Base-by-base conservation (phyloP, 2,888 invertebrate genomes). In the Muscina levida region DNA sequence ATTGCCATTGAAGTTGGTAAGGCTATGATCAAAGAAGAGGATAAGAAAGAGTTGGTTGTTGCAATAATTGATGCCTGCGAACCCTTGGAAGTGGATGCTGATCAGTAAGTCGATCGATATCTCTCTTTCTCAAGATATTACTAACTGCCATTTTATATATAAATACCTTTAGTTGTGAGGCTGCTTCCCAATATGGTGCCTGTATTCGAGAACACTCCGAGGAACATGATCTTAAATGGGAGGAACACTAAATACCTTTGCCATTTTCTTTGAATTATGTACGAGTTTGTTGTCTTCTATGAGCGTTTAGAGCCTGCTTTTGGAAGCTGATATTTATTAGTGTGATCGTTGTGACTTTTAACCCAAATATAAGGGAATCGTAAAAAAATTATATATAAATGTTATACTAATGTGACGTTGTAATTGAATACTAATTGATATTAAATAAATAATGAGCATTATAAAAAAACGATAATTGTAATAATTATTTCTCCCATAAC, bases 21-120 rank as follows among this genome's bases (percentile, higher is more conserved):
- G 70, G 8, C 72, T 0, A 66, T 87, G n/a, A 75, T 84, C 51
- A 82, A 86, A 26, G 85, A 84, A 0, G 86, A 89, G 67, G 86
- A 89, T 68, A 84, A 84, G 0, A 85, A 85, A 0, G 15, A 59
- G 37, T 39, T 59, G 59, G 85, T 77, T 3, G 37, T 73, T 1
- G 86, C 84, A 24, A 68, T 88, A 17, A 72, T 85, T 1, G 85
- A 85, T 1, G 82, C 81, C 0, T 90, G 89, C 57, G 84, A 75
- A n/a, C 79, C 15, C 26, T 80, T 86, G 24, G 85, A 86, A n/a
- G 85, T 85, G 44, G 82, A 87, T n/a, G 88, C 86, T 19, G 89
- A 89, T 84, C 87, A 87, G 89, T 89, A 82, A 87, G 88, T 83
- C 19, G 2, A 6, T 46, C 4, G 15, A 42, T 13, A 31, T 31